Conservation (phyloP, 2,888 invertebrate genomes). For the Pomacea canaliculata region DNA sequence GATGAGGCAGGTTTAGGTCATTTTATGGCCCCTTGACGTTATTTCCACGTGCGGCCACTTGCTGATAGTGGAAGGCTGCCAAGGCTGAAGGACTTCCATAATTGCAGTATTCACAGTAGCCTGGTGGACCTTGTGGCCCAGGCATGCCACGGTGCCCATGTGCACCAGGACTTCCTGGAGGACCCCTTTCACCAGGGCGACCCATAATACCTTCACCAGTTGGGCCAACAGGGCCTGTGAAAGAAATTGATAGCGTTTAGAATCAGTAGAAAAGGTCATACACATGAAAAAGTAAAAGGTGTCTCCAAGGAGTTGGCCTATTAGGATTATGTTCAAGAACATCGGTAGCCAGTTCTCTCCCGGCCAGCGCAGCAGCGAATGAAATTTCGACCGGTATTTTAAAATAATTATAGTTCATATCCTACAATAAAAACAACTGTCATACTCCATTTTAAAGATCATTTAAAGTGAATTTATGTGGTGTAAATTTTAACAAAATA, state of each 20-base stretch:
- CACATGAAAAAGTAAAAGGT: too few relatives aligned
- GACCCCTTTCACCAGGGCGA: conserved; percentile 78
- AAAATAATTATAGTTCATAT: too few relatives aligned
- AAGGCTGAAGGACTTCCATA: conserved; percentile 39
- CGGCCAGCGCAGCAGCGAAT: too few relatives aligned
- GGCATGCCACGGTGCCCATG: conserved; percentile 74
- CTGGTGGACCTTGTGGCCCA: conserved; percentile 72
- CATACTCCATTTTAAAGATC: too few relatives aligned
- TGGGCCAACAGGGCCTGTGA: conserved; percentile 75
- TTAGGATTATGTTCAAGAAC: too few relatives aligned
- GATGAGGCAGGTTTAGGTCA: conserved; percentile 6
- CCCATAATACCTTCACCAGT: conserved; percentile 79
- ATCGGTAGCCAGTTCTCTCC: too few relatives aligned
- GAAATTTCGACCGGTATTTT: too few relatives aligned
- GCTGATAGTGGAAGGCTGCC: conserved; percentile 43
- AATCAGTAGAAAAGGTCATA: too few relatives aligned
- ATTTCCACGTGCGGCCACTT: conserved; percentile 35
- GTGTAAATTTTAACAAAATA: too few relatives aligned
- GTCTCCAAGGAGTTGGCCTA: too few relatives aligned
- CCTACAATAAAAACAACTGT: too few relatives aligned
- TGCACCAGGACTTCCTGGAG: conserved; percentile 57
- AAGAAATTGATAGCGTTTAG: not conserved
- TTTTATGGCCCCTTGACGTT: conserved; percentile 59
- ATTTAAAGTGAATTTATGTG: too few relatives aligned
- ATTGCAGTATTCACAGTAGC: conserved; percentile 77